Evolutionary conservation across 2,797 vertebrate genomes (phyloP), one percentile per base, ranked within the genome.

Genomic region (Lagocephalus sceleratus): DNA sequence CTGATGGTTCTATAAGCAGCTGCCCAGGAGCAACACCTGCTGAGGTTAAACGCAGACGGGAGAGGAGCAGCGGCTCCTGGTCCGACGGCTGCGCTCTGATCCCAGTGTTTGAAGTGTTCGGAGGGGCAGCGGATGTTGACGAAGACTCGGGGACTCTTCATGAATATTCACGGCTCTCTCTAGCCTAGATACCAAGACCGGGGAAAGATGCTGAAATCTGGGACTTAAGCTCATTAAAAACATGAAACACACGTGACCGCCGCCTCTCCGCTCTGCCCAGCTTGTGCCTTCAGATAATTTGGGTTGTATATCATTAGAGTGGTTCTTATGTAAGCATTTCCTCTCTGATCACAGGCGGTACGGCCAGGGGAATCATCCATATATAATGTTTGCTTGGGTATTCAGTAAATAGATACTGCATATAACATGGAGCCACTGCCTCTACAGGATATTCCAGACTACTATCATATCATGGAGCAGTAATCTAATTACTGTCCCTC

Each of bases 101-200:
- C 57, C 16, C 40, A 49, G 74, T 68, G 58, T 60, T 68, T 61
- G 43, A 66, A 60, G 70, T 63, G 62, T 68, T 67, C 54, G 48
- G 60, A 62, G 44, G 40, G 64, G 60, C 59, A 72, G 65, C 66
- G 66, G 70, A 73, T 73, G 54, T 66, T 72, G 63, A 71, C 32
- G 55, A 66, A 67, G 55, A 52, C 49, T 73, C 66, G 65, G 54
- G 50, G 51, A 54, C 25, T 75, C 51, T 26, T 77, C 51, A 66
- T 84, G 58, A 75, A 86, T 81, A 81, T 83, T 75, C 66, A 81
- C 50, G 51, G 16, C 0, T 26, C 35, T 55, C 3, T 77, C 46
- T 47, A 63, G 58, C 64, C 66, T 62, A 66, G 74, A 78, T 75
- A 65, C 41, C 54, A 22, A 17, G 50, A 67, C 46, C 48, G 68